These are phyloP conservation scores for Pterocles gutturalis DNA, from an alignment of 2,113 vertebrate species.

Conservation along the genomic window DNA sequence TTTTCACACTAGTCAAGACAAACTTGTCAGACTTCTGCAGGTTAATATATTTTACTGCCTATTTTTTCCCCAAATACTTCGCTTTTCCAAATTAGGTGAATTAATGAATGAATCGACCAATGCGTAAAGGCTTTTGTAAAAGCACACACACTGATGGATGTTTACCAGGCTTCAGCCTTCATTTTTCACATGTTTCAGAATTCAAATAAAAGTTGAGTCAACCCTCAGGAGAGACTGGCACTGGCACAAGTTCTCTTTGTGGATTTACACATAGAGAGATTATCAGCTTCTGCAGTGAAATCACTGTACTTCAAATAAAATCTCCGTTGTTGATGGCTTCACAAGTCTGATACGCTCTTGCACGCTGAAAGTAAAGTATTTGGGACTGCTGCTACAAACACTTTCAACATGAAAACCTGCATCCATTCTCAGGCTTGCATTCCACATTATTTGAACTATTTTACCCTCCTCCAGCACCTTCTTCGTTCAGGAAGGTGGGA, in stretches of 20 bases:
- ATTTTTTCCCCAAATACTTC: not conserved
- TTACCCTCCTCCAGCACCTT: not conserved
- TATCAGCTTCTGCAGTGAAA: not conserved
- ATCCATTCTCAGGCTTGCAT: not conserved
- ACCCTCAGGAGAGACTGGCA: not conserved
- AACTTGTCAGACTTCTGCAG: not conserved
- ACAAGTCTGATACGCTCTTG: not conserved
- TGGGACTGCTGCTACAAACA: not conserved
- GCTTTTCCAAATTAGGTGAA: not conserved
- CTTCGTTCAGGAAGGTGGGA: not conserved
- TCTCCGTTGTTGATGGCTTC: not conserved
- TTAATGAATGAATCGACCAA: not conserved
- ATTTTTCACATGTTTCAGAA: not conserved
- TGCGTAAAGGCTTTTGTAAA: not conserved
- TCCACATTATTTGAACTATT: not conserved
- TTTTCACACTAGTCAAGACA: not conserved
- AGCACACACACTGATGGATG: not conserved
- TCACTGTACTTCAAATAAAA: not conserved
- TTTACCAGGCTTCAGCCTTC: not conserved
- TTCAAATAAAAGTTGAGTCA: constrained; percentile 7
- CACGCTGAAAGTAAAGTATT: not conserved
- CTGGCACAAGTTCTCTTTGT: not conserved
- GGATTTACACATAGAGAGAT: not conserved
- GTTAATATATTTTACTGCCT: not conserved
- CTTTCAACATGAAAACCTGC: not conserved